Percentiles rank a stretch among this genome's conserved stretches.
Conservation (phyloP, 1,140 invertebrate species). For the Eufriesea mexicana region DNA sequence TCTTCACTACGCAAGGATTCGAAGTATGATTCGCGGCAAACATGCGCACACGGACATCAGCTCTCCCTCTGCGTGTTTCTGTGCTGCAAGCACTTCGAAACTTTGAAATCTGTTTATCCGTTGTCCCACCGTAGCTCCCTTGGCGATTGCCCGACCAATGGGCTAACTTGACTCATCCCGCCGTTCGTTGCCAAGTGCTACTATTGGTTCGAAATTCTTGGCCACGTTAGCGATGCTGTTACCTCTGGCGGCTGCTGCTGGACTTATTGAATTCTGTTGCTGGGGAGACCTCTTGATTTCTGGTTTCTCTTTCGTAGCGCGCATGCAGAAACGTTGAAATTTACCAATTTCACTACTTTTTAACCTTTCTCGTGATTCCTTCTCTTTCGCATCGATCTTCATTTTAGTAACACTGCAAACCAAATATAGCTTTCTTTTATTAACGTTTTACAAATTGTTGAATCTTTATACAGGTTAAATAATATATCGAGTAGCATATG, state of each 20-base stretch:
- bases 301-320: constrained; percentile 7
- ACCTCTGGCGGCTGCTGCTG: constrained; percentile 36
- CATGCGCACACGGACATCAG: constrained; percentile 59
- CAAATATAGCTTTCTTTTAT: no score
- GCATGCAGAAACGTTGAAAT: background rate
- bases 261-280: constrained; percentile 60
- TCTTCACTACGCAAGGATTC: background rate
- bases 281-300: constrained; percentile 56
- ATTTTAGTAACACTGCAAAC: no score
- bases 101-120: constrained; percentile 65
- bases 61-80: constrained; percentile 57
- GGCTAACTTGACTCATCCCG: constrained; percentile 63
- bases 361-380: background rate
- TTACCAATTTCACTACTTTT: background rate
- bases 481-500: background rate
- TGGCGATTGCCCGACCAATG: constrained; percentile 60
- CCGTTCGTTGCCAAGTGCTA: constrained; percentile 55
- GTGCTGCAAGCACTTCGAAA: constrained; percentile 47
- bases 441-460: background rate
- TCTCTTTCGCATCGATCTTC: background rate
- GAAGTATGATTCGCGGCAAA: constrained; percentile 50
- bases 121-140: constrained; percentile 55
- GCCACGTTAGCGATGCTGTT: constrained; percentile 34
- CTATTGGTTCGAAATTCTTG: constrained; percentile 56
- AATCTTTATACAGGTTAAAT: background rate